Base-by-base conservation (phyloP, 2,888 invertebrate genomes). In the Vandiemenella viatica region DNA sequence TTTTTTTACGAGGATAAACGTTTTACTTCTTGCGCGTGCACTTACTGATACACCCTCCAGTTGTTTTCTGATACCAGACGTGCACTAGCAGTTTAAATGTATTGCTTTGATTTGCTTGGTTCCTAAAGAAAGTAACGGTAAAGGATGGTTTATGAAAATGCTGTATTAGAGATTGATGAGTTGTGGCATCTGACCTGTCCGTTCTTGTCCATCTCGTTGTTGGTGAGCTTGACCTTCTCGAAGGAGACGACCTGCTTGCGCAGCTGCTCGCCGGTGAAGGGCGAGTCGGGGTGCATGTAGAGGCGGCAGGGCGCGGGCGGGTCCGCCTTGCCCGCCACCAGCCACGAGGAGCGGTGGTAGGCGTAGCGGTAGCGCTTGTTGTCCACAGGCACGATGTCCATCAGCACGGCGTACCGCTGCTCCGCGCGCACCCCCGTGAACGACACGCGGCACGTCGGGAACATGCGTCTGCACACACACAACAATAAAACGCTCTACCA, bases 241-340 rank as follows among this genome's bases (percentile, higher is more conserved):
- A 96, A 96, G 59, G 93, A 92, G 62, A 96, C 89, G 64, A 93
- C 90, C 72, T 95, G 93, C 70, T 95, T 93, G 65, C 86, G 78
- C 60, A 96, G 79, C 68, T 95, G 93, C 65, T 95, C 93, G 43
- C 91, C 92, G 59, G 86, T 86, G 70, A 87, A 93, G 53, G 96
- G 95, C 52, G 91, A 90, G 70, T 97, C 96, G 37, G 96, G 96
- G 73, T 97, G 96, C 50, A 90, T 81, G 75, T 93, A 93, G 62
- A 95, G 80, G 56, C 95, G 76, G 55, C 88, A 83, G 54, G 92
- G 92, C 23, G 90, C 83, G 61, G 95, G 93, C 13, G 93, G 95
- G 74, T 97, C 96, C 40, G 96, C 96, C 70, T 97, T 96, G 56
- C 96, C 96, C 20, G 96, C 96, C 58, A 95, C 93, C 63, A 95